Conservation (phyloP, 2,888 invertebrate species). For the Drosophila setosimentum region DNA sequence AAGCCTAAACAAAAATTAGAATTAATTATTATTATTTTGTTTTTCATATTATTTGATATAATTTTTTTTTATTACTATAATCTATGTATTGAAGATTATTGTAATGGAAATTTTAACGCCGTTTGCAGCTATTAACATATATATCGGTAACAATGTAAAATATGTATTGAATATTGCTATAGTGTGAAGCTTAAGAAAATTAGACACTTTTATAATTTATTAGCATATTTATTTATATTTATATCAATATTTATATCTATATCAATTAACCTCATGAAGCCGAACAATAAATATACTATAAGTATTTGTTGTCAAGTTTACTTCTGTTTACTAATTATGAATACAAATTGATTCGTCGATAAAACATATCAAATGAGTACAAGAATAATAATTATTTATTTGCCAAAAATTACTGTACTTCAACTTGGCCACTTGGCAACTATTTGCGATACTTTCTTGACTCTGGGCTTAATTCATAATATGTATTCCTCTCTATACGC, state of each 20-base stretch:
- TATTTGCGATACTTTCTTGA: conserved; percentile 32
- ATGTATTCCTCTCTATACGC: conserved; percentile 32
- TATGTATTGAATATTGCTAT: neutral
- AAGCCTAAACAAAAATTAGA: neutral
- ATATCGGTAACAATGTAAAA: neutral
- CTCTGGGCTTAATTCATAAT: conserved; percentile 42
- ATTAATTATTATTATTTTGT: neutral
- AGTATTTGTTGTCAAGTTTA: neutral
- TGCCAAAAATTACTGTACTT: neutral
- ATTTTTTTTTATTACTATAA: neutral
- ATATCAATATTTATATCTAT: neutral
- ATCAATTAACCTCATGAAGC: neutral
- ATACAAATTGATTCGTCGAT: neutral
- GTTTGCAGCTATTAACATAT: neutral
- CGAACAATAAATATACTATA: neutral
- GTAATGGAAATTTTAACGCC: neutral
- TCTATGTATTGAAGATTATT: neutral
- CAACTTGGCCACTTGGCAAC: conserved; percentile 34
- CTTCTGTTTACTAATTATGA: neutral
- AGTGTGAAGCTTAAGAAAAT: neutral
- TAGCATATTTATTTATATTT: neutral
- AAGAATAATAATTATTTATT: conserved; percentile 27
- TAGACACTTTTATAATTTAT: neutral
- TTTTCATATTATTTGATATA: neutral
- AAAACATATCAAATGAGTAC: neutral